These are phyloP conservation scores for Adelosebastes latens DNA, from an alignment of 2,797 vertebrate species.

Conservation along the genomic window DNA sequence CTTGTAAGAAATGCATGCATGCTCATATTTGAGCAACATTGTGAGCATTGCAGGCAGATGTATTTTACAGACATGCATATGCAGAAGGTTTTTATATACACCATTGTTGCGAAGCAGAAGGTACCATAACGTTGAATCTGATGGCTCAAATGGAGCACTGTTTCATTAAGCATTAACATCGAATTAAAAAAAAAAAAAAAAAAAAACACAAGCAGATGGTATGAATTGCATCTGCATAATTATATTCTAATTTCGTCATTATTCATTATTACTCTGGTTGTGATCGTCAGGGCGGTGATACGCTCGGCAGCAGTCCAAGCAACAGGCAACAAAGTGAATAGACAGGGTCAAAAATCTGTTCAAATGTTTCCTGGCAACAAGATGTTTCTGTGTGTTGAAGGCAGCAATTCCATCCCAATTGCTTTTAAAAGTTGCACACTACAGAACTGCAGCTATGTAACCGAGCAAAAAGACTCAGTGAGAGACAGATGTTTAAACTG, in stretches of 20 bases:
- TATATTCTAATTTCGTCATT: constrained; percentile 70
- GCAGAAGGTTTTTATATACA: constrained; percentile 2
- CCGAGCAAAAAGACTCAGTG: constrained; percentile 31
- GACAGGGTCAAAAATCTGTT: constrained; percentile 77
- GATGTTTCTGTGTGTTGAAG: constrained; percentile 67
- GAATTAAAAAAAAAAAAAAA: background rate
- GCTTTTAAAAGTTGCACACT: constrained; percentile 72
- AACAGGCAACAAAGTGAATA: constrained; percentile 74
- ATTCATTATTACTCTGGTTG: constrained; percentile 67
- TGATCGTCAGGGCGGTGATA: constrained; percentile 68
- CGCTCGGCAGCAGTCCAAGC: constrained; percentile 74
- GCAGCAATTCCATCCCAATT: constrained; percentile 67
- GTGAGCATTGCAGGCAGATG: constrained; percentile 24
- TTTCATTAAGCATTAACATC: constrained; percentile 32
- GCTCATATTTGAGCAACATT: background rate
- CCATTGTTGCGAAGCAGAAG: constrained; percentile 18
- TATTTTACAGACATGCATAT: constrained; percentile 14
- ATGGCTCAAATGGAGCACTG: constrained; percentile 22
- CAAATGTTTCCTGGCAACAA: constrained; percentile 82
- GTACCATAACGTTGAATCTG: constrained; percentile 17
- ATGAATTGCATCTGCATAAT: constrained; percentile 75
- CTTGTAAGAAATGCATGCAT: background rate
- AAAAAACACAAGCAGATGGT: constrained; percentile 68
- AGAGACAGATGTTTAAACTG: constrained; percentile 32
- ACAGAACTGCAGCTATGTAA: constrained; percentile 59